A percentile compares a stretch with the other conserved stretches of the same genome.
These are phyloP conservation scores for Ectemnius continuus DNA, from an alignment of 2,888 invertebrate species.

Conservation along the genomic window DNA sequence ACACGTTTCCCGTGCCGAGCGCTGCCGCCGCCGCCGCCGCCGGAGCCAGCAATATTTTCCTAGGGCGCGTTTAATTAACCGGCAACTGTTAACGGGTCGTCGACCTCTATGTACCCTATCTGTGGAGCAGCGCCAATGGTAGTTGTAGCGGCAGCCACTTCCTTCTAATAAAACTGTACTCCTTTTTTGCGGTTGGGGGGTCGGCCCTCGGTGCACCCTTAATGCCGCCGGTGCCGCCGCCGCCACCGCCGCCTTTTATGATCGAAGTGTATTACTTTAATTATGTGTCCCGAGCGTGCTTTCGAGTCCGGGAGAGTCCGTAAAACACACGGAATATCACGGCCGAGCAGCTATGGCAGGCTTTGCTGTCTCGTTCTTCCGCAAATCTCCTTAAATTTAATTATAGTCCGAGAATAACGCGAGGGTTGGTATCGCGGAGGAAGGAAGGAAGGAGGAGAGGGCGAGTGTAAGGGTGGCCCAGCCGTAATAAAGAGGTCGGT, in stretches of 20 bases:
- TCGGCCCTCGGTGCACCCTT: neutral
- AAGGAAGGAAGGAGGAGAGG: slow-evolving; percentile 14
- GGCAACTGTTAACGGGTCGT: neutral
- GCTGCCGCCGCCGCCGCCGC: too few species aligned
- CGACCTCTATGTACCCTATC: neutral
- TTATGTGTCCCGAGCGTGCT: slow-evolving; percentile 2
- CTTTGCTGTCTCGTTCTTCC: too few species aligned
- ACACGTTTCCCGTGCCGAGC: neutral
- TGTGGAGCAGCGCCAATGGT: too few species aligned
- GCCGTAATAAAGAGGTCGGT: slow-evolving; percentile 40
- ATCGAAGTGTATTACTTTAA: slow-evolving; percentile 4
- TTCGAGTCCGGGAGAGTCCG: neutral
- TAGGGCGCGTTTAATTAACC: slow-evolving; percentile 2
- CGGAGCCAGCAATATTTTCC: neutral
- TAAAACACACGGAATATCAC: slow-evolving; percentile 26
- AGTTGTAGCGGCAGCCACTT: too few species aligned
- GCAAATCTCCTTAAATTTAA: slow-evolving; percentile 43
- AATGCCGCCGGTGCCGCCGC: neutral
- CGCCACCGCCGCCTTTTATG: neutral
- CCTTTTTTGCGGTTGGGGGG: neutral
- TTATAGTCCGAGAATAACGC: slow-evolving; percentile 38
- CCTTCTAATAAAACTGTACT: neutral
- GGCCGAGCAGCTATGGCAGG: neutral
- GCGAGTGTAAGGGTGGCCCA: neutral
- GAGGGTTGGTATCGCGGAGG: slow-evolving; percentile 30